Conservation (phyloP, 1,140 invertebrate genomes). For the Rhyacophila brunnea region DNA sequence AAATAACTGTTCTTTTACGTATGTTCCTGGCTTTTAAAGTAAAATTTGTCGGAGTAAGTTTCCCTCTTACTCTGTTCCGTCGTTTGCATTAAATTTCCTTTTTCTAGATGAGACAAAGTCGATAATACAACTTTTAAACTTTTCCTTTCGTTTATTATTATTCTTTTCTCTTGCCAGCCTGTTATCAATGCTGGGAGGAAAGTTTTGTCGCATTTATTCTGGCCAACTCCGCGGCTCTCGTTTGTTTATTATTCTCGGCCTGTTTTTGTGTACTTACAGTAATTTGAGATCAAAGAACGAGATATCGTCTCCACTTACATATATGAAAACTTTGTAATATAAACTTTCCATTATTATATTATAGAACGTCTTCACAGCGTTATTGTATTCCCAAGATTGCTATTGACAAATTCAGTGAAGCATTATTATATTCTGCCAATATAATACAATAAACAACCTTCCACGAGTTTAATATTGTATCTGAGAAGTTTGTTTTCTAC, state of each 20-base stretch:
- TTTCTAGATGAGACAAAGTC: conserved; percentile 20
- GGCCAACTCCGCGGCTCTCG: background rate
- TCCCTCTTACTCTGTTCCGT: conserved; percentile 2
- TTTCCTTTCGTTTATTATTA: conserved; percentile 11
- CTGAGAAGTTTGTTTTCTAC: too few relatives aligned
- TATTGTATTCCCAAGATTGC: too few relatives aligned
- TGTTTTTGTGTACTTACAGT: background rate
- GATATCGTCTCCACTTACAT: background rate
- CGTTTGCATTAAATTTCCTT: conserved; percentile 17
- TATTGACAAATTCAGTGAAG: too few relatives aligned
- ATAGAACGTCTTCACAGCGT: too few relatives aligned
- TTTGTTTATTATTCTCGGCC: conserved; percentile 14
- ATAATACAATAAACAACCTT: too few relatives aligned
- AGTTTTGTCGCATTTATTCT: conserved; percentile 2
- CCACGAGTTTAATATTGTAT: too few relatives aligned
- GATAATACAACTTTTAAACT: conserved; percentile 14
- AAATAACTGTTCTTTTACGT: conserved; percentile 22
- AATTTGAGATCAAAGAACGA: conserved; percentile 9
- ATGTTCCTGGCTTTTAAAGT: conserved; percentile 19
- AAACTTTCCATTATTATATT: too few relatives aligned
- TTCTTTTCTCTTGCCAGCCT: conserved; percentile 12
- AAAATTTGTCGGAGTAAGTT: conserved; percentile 19
- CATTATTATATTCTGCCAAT: too few relatives aligned
- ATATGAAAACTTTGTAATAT: background rate
- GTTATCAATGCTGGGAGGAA: conserved; percentile 12